Conservation (phyloP, 2,888 invertebrate genomes). For the Drosophila neutralis region DNA sequence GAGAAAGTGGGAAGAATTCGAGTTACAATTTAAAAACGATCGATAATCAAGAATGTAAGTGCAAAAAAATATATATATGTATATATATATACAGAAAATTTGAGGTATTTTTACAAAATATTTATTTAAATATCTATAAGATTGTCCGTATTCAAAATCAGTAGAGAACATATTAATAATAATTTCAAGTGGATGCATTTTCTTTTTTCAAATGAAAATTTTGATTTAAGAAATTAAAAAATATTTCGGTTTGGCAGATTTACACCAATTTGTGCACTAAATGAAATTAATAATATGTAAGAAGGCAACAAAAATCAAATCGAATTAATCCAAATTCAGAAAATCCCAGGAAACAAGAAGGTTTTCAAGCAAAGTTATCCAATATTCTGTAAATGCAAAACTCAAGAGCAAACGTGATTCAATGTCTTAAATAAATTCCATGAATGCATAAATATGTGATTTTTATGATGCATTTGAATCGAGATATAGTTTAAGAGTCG, state of each 20-base stretch:
- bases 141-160: too few species aligned
- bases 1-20: neutral
- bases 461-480: neutral
- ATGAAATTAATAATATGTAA: neutral
- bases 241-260: neutral
- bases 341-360: neutral
- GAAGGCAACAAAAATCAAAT: neutral
- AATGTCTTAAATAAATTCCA: neutral
- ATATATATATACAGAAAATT: too few species aligned
- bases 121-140: too few species aligned
- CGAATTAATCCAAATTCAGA: neutral
- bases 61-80: too few species aligned
- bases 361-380: neutral
- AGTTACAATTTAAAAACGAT: accelerated
- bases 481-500: neutral
- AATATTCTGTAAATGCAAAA: neutral
- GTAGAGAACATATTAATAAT: too few species aligned
- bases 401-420: neutral
- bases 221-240: neutral
- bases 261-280: neutral
- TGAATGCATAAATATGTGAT: neutral
- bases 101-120: too few species aligned
- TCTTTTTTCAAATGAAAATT: too few species aligned
- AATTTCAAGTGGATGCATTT: too few species aligned
- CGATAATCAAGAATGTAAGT: too few species aligned